These are phyloP conservation scores for Cryptops parisi DNA, from an alignment of 2,888 invertebrate species.

Conservation along the genomic window DNA sequence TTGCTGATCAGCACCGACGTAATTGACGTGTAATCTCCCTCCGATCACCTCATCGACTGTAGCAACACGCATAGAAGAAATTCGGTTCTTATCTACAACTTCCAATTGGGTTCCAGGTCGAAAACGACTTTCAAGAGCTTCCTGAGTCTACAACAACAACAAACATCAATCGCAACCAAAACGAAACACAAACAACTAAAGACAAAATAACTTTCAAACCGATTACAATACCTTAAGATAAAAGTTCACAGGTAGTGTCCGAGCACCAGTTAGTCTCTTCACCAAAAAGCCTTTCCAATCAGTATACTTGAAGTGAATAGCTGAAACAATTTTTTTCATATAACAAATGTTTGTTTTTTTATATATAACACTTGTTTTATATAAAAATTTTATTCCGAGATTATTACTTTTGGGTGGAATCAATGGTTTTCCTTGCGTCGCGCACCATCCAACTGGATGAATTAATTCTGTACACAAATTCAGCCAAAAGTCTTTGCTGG, in stretches of 20 bases:
- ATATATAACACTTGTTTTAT: neutral
- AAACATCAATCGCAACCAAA: conserved; percentile 1
- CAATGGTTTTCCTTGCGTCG: conserved; percentile 81
- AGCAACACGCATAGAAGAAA: conserved; percentile 77
- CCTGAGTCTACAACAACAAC: conserved; percentile 25
- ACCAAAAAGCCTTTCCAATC: conserved; percentile 96
- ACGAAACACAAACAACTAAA: neutral
- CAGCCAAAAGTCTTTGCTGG: conserved; percentile 89
- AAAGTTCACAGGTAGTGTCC: conserved; percentile 85
- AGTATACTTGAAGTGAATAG: conserved; percentile 78
- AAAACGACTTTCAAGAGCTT: conserved; percentile 26
- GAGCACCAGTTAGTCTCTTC: conserved; percentile 80
- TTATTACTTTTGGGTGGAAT: conserved; percentile 71
- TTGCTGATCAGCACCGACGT: conserved; percentile 63
- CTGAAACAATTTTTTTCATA: conserved; percentile 34
- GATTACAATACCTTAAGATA: conserved; percentile 52
- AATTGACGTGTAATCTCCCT: conserved; percentile 76
- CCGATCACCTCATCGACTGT: conserved; percentile 81
- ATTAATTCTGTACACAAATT: conserved; percentile 85
- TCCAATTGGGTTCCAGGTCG: conserved; percentile 71
- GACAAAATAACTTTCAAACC: neutral
- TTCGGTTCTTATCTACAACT: conserved; percentile 90
- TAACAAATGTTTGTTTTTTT: no score
- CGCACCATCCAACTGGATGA: conserved; percentile 98
- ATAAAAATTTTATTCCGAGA: conserved; percentile 3